These are phyloP conservation scores for Parapsyche elsis DNA, from an alignment of 1,140 invertebrate species.

Conservation along the genomic window DNA sequence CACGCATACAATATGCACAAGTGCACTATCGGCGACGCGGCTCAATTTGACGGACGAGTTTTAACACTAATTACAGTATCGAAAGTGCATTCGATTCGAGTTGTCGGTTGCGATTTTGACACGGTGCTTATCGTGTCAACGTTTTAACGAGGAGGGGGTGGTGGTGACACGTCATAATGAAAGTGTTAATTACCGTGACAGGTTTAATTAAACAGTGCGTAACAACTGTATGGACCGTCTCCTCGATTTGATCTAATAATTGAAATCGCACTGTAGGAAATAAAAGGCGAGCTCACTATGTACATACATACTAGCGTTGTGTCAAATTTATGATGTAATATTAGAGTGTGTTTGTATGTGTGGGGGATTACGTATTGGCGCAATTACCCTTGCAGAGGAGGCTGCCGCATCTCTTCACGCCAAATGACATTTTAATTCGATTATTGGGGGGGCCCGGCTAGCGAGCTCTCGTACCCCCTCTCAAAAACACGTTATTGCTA, in stretches of 20 bases:
- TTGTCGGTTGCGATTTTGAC: not conserved
- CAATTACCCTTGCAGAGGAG: constrained; percentile 22
- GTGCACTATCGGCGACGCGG: no score
- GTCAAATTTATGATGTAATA: constrained; percentile 41
- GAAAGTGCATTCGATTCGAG: not conserved
- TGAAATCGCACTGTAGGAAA: not conserved
- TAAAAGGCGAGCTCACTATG: not conserved
- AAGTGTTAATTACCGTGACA: constrained; percentile 2
- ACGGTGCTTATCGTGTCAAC: constrained; percentile 16
- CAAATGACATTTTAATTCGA: constrained; percentile 48
- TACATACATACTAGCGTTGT: not conserved
- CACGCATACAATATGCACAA: not conserved
- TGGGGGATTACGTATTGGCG: constrained; percentile 39
- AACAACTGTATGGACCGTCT: not conserved
- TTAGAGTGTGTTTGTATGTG: constrained; percentile 6
- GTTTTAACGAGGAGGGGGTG: not conserved
- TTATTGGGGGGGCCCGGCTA: constrained; percentile 14
- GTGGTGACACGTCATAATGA: constrained; percentile 11
- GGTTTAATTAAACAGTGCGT: constrained; percentile 10
- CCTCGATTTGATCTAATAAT: not conserved
- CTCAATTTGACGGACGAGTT: not conserved
- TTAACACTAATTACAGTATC: not conserved
- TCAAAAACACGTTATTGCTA: constrained; percentile 43
- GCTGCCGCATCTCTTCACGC: constrained; percentile 44
- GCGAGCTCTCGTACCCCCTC: not conserved